Evolutionary conservation across 1,140 invertebrate genomes (phyloP).

Genomic region (Tetramorium alpestre): DNA sequence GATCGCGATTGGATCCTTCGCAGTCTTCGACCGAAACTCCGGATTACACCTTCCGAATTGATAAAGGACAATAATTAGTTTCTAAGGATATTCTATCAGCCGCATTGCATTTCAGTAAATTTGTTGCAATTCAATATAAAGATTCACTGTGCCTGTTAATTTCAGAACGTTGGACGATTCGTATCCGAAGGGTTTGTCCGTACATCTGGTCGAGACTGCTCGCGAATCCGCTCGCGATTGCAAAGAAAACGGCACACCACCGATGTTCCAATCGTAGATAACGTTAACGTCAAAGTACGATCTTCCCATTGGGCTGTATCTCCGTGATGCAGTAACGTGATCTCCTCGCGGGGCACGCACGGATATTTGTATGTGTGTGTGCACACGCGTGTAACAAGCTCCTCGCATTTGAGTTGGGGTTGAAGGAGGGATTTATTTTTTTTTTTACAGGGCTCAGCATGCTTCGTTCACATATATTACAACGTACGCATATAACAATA

Average conservation of each 20-base stretch:
- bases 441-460: slow-evolving; percentile 53
- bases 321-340: slow-evolving; percentile 16
- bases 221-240: slow-evolving; percentile 1
- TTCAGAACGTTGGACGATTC: background rate
- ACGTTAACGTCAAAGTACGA: slow-evolving; percentile 34
- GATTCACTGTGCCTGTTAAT: background rate
- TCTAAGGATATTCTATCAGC: background rate
- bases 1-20: slow-evolving; percentile 20
- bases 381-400: slow-evolving; percentile 35
- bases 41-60: background rate
- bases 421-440: slow-evolving; percentile 55
- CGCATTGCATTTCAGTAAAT: background rate
- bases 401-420: slow-evolving; percentile 29
- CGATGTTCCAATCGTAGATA: slow-evolving; percentile 29
- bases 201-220: background rate
- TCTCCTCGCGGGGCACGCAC: background rate
- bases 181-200: background rate
- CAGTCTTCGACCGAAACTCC: background rate
- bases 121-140: background rate
- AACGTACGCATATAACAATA: slow-evolving; percentile 62
- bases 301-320: slow-evolving; percentile 26
- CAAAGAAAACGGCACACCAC: slow-evolving; percentile 28
- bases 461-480: slow-evolving; percentile 61
- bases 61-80: background rate
- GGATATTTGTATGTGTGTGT: background rate